These are phyloP conservation scores for Mesocentrotus franciscanus DNA, from an alignment of 53 echinoderm and acorn worm genomes.

Conservation along the genomic window DNA sequence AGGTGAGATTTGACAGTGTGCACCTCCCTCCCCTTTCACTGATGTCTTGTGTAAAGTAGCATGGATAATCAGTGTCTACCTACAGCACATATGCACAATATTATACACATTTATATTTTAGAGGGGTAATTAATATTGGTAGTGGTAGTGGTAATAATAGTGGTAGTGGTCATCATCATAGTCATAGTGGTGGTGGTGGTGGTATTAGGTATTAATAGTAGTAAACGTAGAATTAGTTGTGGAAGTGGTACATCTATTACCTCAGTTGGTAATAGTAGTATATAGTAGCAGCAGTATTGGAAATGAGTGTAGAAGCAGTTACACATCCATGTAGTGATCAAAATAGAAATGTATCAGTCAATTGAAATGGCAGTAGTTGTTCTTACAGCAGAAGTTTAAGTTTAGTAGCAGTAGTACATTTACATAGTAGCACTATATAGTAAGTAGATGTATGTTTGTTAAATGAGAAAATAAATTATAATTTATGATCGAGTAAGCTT, in stretches of 20 bases:
- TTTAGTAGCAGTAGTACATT: not conserved
- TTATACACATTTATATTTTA: not conserved
- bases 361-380: not conserved
- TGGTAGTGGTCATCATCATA: not conserved
- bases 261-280: slow-evolving; percentile 25
- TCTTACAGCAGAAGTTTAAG: not conserved
- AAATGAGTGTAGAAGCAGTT: slow-evolving; percentile 2
- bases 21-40: not conserved
- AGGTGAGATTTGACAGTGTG: slow-evolving; percentile 71
- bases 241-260: not conserved
- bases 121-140: not conserved
- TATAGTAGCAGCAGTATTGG: not conserved
- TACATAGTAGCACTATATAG: no score
- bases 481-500: not conserved
- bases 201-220: slow-evolving; percentile 10
- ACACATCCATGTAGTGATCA: not conserved
- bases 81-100: not conserved
- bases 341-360: not conserved
- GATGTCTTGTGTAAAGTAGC: not conserved
- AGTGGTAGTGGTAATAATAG: not conserved
- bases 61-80: not conserved
- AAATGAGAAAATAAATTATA: not conserved
- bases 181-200: not conserved
- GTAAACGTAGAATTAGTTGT: not conserved
- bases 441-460: not conserved